Evolutionary conservation across 2,797 vertebrate species (phyloP), one percentile per base, ranked within the genome.

Genomic region (Sebastes trivittatus): DNA sequence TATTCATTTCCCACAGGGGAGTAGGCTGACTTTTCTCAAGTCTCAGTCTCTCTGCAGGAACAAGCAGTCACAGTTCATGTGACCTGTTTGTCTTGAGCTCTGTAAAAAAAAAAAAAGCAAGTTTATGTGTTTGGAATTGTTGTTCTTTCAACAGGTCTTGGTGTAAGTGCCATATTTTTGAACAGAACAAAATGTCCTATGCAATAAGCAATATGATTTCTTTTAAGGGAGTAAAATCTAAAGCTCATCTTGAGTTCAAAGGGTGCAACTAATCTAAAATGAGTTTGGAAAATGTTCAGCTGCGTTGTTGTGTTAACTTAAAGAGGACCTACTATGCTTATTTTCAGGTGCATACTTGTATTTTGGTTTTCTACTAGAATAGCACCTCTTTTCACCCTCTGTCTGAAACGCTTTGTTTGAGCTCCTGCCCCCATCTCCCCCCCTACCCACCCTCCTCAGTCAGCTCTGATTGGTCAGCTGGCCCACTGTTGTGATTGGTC

Each of bases 1-100:
- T 83, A 58, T 86, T 90, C 27, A 86, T 86, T 82, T 78, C 60
- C 72, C 72, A 77, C 76, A 55, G 32, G 82, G 89, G 81, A 89
- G 83, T 83, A 87, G 82, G 60, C 87, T 76, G 60, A 67, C 56
- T 29, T 62, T 82, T 77, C 65, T 78, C 42, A 81, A 60, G 62
- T 72, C 52, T 73, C n/a, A 69, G 49, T 69, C 25, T 60, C 34
- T 76, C 72, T 81, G 72, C 79, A 84, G 59, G 32, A 80, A 84
- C 63, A 88, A 66, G 18, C 20, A 74, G 61, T 61, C 52, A 67
- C 30, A 30, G 68, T 80, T 77, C 7, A 55, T 32, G 22, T 30
- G 16, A 75, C 75, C 32, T 69, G 3, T 34, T 34, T 70, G 30
- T 34, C 16, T 56, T 61, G 1, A 77, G 7, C 18, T 76, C 14